These are phyloP conservation scores for Penaeus monodon DNA, from an alignment of 2,888 invertebrate genomes.

Conservation along the genomic window DNA sequence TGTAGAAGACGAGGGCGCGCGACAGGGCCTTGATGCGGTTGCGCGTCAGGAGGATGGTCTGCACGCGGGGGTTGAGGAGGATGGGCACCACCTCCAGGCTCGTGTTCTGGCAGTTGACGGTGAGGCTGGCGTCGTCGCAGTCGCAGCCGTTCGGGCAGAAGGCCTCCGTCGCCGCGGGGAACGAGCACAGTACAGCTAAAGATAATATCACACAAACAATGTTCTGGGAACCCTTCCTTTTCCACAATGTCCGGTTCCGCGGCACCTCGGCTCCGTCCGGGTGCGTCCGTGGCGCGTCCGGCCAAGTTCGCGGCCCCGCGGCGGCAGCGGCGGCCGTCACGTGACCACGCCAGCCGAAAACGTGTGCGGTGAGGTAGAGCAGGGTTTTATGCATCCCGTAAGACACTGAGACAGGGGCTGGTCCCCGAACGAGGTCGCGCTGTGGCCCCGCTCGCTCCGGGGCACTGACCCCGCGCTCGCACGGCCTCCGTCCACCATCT, in stretches of 20 bases:
- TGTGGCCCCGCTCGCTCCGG: too few species aligned
- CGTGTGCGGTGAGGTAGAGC: too few species aligned
- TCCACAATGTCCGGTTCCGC: slow-evolving; percentile 14
- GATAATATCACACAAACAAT: slow-evolving; percentile 33
- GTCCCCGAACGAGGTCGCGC: too few species aligned
- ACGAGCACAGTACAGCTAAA: slow-evolving; percentile 61
- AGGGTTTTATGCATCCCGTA: too few species aligned
- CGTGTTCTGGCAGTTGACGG: slow-evolving; percentile 83
- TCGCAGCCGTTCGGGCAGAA: slow-evolving; percentile 85
- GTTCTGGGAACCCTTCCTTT: slow-evolving; percentile 18
- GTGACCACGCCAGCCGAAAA: too few species aligned
- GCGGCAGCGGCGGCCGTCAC: not conserved
- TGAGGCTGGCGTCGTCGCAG: slow-evolving; percentile 85
- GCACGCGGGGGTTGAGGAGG: slow-evolving; percentile 81
- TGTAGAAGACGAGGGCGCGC: slow-evolving; percentile 84
- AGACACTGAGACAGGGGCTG: too few species aligned
- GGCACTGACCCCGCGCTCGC: too few species aligned
- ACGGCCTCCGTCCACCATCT: too few species aligned
- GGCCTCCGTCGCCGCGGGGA: slow-evolving; percentile 73
- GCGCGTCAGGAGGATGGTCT: slow-evolving; percentile 81
- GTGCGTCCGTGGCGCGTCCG: not conserved
- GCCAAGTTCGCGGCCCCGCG: slow-evolving; percentile 11
- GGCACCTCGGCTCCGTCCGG: not conserved
- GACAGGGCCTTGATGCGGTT: slow-evolving; percentile 85
- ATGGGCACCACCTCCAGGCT: slow-evolving; percentile 88